Percentiles rank a stretch among this genome's conserved stretches.
Evolutionary conservation across 2,797 vertebrate species (phyloP).

Genomic region (Mormyrops boulengeri): DNA sequence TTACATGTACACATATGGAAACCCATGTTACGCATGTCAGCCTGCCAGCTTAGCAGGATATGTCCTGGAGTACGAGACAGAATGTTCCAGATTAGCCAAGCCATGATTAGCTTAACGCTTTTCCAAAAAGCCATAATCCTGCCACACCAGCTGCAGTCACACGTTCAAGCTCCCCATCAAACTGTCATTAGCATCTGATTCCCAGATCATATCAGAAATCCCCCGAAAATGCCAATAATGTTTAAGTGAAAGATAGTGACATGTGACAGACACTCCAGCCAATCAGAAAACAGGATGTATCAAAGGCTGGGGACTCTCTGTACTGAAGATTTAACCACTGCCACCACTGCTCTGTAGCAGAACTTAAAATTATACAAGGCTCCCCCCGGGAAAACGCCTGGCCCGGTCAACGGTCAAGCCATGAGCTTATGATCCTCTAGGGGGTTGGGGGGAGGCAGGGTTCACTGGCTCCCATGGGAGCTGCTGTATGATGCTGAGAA

Average conservation of each 20-base stretch:
- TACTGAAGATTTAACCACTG: neutral
- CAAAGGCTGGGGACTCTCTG: neutral
- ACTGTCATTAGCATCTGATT: neutral
- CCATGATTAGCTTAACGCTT: slow-evolving; percentile 14
- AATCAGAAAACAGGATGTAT: neutral
- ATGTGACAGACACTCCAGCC: neutral
- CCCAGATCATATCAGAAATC: neutral
- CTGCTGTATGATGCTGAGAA: slow-evolving; percentile 28
- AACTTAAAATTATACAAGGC: neutral
- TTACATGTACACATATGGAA: neutral
- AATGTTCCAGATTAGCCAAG: slow-evolving; percentile 17
- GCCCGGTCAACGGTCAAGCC: neutral
- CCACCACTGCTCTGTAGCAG: neutral
- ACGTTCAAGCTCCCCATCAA: neutral
- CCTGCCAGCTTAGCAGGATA: neutral
- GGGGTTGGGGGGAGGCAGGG: neutral
- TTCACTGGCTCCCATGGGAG: slow-evolving; percentile 7
- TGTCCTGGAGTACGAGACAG: neutral
- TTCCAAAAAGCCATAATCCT: slow-evolving; percentile 10
- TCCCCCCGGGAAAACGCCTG: neutral
- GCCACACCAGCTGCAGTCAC: slow-evolving; percentile 22
- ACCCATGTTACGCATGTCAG: neutral
- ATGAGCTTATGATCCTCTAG: neutral
- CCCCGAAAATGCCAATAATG: neutral
- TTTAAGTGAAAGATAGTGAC: neutral